Conservation (phyloP, 2,888 invertebrate species). For the Aphrophora alni region DNA sequence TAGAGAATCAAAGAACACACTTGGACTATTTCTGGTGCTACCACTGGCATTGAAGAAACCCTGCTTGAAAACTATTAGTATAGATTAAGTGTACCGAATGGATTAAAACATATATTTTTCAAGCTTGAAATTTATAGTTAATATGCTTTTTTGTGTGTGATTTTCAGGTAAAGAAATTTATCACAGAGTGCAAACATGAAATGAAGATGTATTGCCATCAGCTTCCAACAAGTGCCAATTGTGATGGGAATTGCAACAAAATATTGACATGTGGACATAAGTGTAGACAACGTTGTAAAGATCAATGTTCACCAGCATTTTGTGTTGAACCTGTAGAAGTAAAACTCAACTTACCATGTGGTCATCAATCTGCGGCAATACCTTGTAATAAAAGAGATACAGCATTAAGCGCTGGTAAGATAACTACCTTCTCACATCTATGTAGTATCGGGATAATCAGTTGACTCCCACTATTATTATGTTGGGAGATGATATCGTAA, state of each 20-base stretch:
- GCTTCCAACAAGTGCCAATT: background rate
- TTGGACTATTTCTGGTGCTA: no score
- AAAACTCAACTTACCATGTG: constrained; percentile 13
- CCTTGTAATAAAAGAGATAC: constrained; percentile 15
- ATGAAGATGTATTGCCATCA: background rate
- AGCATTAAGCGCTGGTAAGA: background rate
- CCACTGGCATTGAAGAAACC: no score
- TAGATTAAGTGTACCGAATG: no score
- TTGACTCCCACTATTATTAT: no score
- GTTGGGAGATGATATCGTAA: no score
- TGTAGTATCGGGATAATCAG: no score
- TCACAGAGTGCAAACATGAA: background rate
- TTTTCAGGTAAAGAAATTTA: constrained; percentile 7
- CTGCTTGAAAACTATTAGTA: no score
- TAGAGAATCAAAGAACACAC: no score
- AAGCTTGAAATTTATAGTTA: no score
- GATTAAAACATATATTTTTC: no score
- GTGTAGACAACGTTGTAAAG: constrained; percentile 13
- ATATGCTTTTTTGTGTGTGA: background rate
- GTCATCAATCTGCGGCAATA: background rate
- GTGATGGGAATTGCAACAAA: background rate
- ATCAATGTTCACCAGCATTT: background rate
- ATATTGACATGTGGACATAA: constrained; percentile 14
- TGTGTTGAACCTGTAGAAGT: background rate
- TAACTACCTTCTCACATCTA: background rate